A percentile compares a stretch with the other conserved stretches of the same genome.
These are phyloP conservation scores for Nematopogon swammerdamellus DNA, from an alignment of 2,888 invertebrate species.

Conservation along the genomic window DNA sequence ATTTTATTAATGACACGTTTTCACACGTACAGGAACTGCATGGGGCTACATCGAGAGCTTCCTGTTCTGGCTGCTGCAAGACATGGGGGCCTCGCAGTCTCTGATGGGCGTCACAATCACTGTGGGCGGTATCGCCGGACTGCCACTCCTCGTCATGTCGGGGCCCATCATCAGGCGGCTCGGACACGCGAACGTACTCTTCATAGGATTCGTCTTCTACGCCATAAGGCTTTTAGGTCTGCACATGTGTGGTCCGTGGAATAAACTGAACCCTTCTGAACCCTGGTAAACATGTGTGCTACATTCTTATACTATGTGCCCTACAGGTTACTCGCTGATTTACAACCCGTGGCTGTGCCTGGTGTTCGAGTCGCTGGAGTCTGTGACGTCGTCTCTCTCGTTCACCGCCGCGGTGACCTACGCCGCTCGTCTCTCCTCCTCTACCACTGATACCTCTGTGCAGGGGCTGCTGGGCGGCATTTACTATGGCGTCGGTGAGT, in stretches of 20 bases:
- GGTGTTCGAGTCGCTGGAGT: conserved; percentile 74
- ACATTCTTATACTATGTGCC: no score
- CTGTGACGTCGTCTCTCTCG: conserved; percentile 70
- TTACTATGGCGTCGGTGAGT: conserved; percentile 74
- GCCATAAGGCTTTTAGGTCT: conserved; percentile 67
- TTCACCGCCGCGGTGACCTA: conserved; percentile 78
- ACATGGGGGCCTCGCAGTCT: conserved; percentile 70
- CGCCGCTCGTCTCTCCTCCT: conserved; percentile 68
- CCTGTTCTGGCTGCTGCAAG: conserved; percentile 76
- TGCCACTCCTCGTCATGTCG: conserved; percentile 72
- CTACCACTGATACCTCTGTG: conserved; percentile 71
- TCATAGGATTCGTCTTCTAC: conserved; percentile 74
- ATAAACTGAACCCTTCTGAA: no score
- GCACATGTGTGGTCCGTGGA: conserved; percentile 12
- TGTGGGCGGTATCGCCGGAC: conserved; percentile 71
- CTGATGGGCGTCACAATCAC: conserved; percentile 80
- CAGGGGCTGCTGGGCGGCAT: conserved; percentile 75
- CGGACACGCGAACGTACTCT: conserved; percentile 74
- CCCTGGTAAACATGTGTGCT: no score
- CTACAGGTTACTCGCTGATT: conserved; percentile 68
- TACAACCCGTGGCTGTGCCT: conserved; percentile 74
- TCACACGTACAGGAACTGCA: conserved; percentile 71
- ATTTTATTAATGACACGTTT: no score
- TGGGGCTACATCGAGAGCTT: conserved; percentile 84
- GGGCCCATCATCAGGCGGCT: conserved; percentile 70